phyloP scores from a whole-genome alignment of 1,140 invertebrate genomes.

The Drosophila ironensis region DNA sequence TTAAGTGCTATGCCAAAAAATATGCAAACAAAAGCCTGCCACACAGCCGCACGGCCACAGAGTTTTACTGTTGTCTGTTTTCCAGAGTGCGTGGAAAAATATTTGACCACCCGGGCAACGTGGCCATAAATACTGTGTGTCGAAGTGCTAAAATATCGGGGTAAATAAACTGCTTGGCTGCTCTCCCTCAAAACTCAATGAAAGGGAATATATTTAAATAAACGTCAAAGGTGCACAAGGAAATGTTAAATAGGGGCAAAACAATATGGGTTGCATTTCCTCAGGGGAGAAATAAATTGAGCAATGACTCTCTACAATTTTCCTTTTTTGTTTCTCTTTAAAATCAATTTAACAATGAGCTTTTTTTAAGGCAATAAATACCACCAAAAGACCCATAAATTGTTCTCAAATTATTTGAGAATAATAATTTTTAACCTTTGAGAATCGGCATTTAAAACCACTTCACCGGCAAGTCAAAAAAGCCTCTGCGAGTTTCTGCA shows the following conservation, averaged over 20 bases:
- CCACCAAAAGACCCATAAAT: too few relatives aligned
- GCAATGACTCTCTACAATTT: background rate
- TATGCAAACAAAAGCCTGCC: conserved; percentile 51
- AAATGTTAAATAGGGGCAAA: too few relatives aligned
- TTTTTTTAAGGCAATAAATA: too few relatives aligned
- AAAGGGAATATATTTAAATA: background rate
- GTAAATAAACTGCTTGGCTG: background rate
- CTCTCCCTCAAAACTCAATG: background rate
- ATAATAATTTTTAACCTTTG: too few relatives aligned
- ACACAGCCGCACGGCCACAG: conserved; percentile 5
- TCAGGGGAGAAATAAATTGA: too few relatives aligned
- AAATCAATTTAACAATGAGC: background rate
- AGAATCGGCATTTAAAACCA: background rate
- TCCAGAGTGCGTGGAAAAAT: conserved; percentile 42
- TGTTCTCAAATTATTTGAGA: too few relatives aligned
- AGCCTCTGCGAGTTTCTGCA: background rate
- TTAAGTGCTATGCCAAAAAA: conserved; percentile 55
- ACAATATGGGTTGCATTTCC: too few relatives aligned
- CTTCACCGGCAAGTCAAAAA: background rate
- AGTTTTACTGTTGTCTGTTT: too few relatives aligned
- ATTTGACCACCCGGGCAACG: conserved; percentile 33
- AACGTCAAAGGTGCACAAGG: background rate
- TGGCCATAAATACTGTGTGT: conserved; percentile 23
- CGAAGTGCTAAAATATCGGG: conserved; percentile 1
- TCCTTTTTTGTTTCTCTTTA: background rate